A percentile compares a stretch with the other conserved stretches of the same genome.
These are phyloP conservation scores for Gouania willdenowi DNA, from an alignment of 2,797 vertebrate species.

Conservation along the genomic window DNA sequence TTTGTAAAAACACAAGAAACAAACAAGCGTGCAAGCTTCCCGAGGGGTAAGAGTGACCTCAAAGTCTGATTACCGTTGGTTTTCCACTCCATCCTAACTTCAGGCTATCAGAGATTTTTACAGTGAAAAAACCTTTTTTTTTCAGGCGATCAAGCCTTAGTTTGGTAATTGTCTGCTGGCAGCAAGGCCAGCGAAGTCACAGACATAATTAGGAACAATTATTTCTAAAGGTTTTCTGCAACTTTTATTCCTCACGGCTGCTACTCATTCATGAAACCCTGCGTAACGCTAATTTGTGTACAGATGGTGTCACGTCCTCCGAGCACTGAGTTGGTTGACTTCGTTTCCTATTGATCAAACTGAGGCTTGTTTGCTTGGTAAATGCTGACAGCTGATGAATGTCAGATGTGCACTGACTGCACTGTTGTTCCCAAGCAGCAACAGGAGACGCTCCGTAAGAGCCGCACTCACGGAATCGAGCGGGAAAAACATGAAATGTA, in stretches of 20 bases:
- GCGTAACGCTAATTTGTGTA: not conserved
- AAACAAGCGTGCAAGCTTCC: constrained; percentile 18
- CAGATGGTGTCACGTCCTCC: constrained; percentile 3
- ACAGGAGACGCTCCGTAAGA: too few species aligned
- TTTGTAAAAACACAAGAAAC: constrained; percentile 15
- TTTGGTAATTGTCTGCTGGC: constrained; percentile 8
- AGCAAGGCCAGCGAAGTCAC: not conserved
- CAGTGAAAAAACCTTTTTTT: not conserved
- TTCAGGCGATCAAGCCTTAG: not conserved
- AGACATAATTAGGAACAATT: not conserved
- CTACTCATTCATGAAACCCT: constrained; percentile 3
- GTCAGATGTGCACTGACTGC: constrained; percentile 2
- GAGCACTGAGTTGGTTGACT: constrained; percentile 4
- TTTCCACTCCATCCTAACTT: constrained; percentile 18
- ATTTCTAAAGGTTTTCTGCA: not conserved
- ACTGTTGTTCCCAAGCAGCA: not conserved
- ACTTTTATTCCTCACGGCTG: not conserved
- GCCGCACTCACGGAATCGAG: too few species aligned
- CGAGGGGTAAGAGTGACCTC: constrained; percentile 31
- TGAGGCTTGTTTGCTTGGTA: constrained; percentile 15
- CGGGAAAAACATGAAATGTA: too few species aligned
- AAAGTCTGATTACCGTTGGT: constrained; percentile 28
- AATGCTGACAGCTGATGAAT: constrained; percentile 17
- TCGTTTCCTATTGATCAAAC: constrained; percentile 10
- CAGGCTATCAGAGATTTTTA: constrained; percentile 11